Conservation (phyloP, 2,797 vertebrate genomes). For the Orestias chungarensis region DNA sequence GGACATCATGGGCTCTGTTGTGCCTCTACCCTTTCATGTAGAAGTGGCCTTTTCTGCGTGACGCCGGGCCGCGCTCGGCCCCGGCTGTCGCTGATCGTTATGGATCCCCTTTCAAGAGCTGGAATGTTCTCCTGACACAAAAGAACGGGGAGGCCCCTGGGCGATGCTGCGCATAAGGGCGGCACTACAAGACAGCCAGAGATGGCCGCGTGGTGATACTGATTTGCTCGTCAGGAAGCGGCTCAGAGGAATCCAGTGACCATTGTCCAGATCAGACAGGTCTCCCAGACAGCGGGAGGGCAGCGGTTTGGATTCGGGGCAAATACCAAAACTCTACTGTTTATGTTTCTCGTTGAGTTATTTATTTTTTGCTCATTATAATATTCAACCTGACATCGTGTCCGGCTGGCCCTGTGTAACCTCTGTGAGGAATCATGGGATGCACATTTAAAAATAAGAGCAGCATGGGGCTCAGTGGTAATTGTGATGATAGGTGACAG, state of each 20-base stretch:
- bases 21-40: constrained; percentile 72
- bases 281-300: constrained; percentile 62
- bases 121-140: constrained; percentile 66
- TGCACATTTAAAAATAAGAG: constrained; percentile 73
- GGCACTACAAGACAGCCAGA: constrained; percentile 58
- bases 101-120: constrained; percentile 70
- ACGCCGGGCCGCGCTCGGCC: constrained; percentile 53
- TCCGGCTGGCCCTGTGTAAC: constrained; percentile 73
- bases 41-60: constrained; percentile 68
- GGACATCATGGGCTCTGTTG: constrained; percentile 46
- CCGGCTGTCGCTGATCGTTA: constrained; percentile 75
- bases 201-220: constrained; percentile 62
- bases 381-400: constrained; percentile 80
- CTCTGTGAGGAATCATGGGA: constrained; percentile 73
- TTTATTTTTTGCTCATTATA: constrained; percentile 79
- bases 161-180: constrained; percentile 55
- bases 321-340: constrained; percentile 67
- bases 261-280: constrained; percentile 70
- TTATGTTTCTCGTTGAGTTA: constrained; percentile 74
- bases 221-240: constrained; percentile 70
- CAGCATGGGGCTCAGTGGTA: constrained; percentile 55
- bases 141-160: constrained; percentile 70
- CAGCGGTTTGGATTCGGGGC: constrained; percentile 71
- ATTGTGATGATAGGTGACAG: constrained; percentile 80
- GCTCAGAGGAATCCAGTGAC: constrained; percentile 63